These are phyloP conservation scores for Bombyx huttoni DNA, from an alignment of 2,888 invertebrate genomes.

Conservation along the genomic window DNA sequence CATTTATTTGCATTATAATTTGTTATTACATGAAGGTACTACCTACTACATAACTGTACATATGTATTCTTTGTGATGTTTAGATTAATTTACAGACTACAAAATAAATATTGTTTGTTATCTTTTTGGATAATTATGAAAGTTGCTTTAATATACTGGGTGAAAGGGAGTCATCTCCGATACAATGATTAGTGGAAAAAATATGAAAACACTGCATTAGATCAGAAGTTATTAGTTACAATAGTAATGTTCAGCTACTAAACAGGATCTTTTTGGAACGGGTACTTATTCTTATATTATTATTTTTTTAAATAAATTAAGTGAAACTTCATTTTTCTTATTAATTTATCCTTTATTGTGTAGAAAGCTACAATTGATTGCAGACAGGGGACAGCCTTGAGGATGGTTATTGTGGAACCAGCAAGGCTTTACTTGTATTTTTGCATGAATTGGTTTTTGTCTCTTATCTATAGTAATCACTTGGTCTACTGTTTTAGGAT, in stretches of 20 bases:
- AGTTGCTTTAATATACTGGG: not conserved
- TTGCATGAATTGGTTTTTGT: slow-evolving; percentile 29
- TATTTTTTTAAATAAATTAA: slow-evolving; percentile 11
- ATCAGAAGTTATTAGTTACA: no score
- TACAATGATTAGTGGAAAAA: no score
- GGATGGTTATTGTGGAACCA: slow-evolving; percentile 91
- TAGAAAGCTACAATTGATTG: slow-evolving; percentile 79
- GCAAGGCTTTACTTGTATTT: slow-evolving; percentile 77
- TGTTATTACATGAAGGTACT: no score
- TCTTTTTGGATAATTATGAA: not conserved
- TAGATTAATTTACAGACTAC: no score
- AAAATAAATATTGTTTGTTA: no score
- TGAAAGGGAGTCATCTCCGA: not conserved
- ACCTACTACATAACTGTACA: no score
- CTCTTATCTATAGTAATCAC: slow-evolving; percentile 39
- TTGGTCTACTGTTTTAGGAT: slow-evolving; percentile 68
- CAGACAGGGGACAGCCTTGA: slow-evolving; percentile 82
- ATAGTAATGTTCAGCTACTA: no score
- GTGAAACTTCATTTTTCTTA: slow-evolving; percentile 13
- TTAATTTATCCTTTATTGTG: slow-evolving; percentile 53
- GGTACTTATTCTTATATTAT: not conserved
- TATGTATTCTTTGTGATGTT: no score
- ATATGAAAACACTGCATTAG: no score
- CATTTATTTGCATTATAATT: not conserved
- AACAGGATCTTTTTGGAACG: no score